Evolutionary conservation across 2,113 vertebrate species (phyloP).

Genomic region (Oreochromis tanganicae): DNA sequence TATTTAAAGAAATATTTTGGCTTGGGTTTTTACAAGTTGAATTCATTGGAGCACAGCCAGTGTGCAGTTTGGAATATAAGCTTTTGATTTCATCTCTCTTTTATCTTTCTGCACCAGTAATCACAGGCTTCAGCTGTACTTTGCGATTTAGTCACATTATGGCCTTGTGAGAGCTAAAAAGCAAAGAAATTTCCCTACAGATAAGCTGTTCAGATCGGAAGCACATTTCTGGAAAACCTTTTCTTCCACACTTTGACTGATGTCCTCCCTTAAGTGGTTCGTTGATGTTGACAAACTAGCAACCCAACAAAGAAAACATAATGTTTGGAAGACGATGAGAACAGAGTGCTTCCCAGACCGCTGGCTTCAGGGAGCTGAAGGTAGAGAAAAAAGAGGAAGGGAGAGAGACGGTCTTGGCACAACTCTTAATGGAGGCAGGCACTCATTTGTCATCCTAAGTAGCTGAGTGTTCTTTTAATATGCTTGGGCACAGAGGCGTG

Average conservation of each 20-base stretch:
- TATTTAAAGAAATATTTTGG: neutral
- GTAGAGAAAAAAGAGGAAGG: neutral
- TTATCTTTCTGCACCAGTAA: neutral
- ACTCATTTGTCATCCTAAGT: conserved; percentile 56
- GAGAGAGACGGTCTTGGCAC: neutral
- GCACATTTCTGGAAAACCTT: neutral
- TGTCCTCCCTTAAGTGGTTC: neutral
- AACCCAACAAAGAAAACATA: neutral
- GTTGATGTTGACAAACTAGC: neutral
- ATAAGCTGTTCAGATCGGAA: neutral
- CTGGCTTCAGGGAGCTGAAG: neutral
- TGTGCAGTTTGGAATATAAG: neutral
- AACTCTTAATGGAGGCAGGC: conserved; percentile 20
- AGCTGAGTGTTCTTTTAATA: conserved; percentile 54
- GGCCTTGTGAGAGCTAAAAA: neutral
- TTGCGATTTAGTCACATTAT: neutral
- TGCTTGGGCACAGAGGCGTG: conserved; percentile 49
- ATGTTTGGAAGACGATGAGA: neutral
- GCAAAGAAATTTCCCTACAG: neutral
- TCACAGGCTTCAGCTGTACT: neutral
- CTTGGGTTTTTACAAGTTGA: neutral
- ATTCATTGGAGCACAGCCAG: neutral
- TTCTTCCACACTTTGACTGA: neutral
- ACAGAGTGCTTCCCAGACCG: neutral
- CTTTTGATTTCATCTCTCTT: neutral